phyloP scores from a whole-genome alignment of 2,113 vertebrate genomes.

The Onychostoma macrolepis region DNA sequence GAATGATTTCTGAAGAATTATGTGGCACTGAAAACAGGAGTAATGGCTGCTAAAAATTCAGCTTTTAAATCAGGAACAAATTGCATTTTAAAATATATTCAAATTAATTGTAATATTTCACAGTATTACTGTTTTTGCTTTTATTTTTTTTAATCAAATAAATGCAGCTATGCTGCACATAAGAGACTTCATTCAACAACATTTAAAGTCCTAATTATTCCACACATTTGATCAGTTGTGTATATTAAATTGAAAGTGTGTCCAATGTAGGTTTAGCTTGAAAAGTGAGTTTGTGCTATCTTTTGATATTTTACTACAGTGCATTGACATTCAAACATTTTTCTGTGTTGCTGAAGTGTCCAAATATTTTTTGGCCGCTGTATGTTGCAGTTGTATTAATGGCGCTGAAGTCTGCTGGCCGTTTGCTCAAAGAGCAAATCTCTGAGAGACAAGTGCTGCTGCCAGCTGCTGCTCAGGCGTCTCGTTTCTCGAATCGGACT shows the following conservation, averaged over 20 bases:
- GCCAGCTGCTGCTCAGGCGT: slow-evolving; percentile 20
- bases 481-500: slow-evolving; percentile 31
- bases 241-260: not conserved
- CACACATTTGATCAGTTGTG: not conserved
- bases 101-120: not conserved
- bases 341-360: not conserved
- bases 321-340: not conserved
- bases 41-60: not conserved
- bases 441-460: slow-evolving; percentile 4
- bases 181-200: not conserved
- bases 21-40: no score
- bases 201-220: not conserved
- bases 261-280: not conserved
- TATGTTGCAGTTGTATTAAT: not conserved
- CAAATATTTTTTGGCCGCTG: not conserved
- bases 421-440: slow-evolving; percentile 2
- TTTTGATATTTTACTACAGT: not conserved
- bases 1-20: no score
- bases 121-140: not conserved
- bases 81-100: not conserved
- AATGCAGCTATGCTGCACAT: no score
- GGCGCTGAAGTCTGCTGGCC: not conserved
- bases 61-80: not conserved
- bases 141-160: not conserved
- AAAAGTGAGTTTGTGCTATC: not conserved